Percentiles rank a stretch among this genome's conserved stretches.
Evolutionary conservation across 2,888 invertebrate species (phyloP).

Genomic region (Pharmacophagus antenor): DNA sequence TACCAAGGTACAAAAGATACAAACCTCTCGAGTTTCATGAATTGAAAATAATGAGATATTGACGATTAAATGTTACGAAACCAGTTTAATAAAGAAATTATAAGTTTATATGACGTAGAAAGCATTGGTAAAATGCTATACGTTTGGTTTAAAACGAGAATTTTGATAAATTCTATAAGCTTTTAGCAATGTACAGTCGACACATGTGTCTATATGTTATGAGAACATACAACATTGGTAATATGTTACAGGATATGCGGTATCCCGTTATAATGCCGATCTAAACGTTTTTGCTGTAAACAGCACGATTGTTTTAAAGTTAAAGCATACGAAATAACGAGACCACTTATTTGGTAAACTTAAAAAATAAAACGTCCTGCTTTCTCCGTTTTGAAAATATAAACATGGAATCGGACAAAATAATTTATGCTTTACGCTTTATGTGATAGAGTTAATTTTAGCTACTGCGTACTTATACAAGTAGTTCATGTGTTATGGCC

Average conservation of each 20-base stretch:
- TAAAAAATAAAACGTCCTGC: constrained; percentile 10
- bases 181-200: too few species aligned
- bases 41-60: too few species aligned
- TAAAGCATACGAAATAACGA: background rate
- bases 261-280: background rate
- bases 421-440: constrained; percentile 2
- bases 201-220: too few species aligned
- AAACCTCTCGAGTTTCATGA: too few species aligned
- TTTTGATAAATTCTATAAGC: too few species aligned
- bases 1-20: too few species aligned
- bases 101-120: too few species aligned
- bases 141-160: too few species aligned
- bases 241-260: background rate
- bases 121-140: too few species aligned
- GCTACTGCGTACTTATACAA: constrained; percentile 13
- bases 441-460: constrained; percentile 16
- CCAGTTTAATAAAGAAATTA: too few species aligned
- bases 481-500: constrained; percentile 25
- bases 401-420: constrained; percentile 9
- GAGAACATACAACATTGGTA: background rate
- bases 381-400: constrained; percentile 20
- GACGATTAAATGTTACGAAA: too few species aligned
- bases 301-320: background rate
- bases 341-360: background rate
- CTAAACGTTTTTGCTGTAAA: background rate